Percentiles rank a stretch among this genome's conserved stretches.
phyloP scores from a whole-genome alignment of 2,888 invertebrate species.

The Meteorus colon region DNA sequence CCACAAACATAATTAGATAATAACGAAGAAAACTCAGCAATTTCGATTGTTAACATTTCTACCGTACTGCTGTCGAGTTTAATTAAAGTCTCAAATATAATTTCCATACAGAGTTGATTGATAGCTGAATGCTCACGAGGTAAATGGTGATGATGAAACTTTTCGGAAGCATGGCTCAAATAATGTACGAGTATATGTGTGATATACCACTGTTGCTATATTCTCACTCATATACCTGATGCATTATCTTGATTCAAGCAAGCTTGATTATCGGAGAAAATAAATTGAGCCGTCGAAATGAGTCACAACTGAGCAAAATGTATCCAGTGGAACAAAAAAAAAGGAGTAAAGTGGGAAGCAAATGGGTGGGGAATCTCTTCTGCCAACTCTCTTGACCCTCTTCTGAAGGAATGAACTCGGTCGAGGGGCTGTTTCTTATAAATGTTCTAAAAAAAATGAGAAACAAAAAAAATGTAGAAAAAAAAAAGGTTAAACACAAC shows the following conservation, averaged over 20 bases:
- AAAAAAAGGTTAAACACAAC: background rate
- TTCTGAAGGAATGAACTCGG: slow-evolving; percentile 34
- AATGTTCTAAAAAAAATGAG: slow-evolving; percentile 6
- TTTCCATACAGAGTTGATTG: too few species aligned
- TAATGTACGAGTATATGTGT: background rate
- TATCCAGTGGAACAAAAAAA: background rate
- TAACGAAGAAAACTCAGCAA: too few species aligned
- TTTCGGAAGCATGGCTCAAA: background rate
- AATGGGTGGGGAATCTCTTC: background rate
- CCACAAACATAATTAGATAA: too few species aligned
- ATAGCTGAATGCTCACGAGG: too few species aligned
- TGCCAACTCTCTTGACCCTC: slow-evolving; percentile 41
- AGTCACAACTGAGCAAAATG: background rate
- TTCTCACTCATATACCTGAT: too few species aligned
- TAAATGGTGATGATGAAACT: background rate
- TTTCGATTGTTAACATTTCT: too few species aligned
- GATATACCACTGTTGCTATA: too few species aligned
- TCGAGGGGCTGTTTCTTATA: slow-evolving; percentile 21
- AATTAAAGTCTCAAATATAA: too few species aligned
- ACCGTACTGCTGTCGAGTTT: too few species aligned
- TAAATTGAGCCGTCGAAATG: background rate
- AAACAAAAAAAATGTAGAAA: background rate
- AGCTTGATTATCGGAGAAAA: background rate
- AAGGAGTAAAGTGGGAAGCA: background rate
- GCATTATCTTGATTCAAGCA: background rate